Evolutionary conservation across 1,140 invertebrate species (phyloP).

Genomic region (Apis mellifera): DNA sequence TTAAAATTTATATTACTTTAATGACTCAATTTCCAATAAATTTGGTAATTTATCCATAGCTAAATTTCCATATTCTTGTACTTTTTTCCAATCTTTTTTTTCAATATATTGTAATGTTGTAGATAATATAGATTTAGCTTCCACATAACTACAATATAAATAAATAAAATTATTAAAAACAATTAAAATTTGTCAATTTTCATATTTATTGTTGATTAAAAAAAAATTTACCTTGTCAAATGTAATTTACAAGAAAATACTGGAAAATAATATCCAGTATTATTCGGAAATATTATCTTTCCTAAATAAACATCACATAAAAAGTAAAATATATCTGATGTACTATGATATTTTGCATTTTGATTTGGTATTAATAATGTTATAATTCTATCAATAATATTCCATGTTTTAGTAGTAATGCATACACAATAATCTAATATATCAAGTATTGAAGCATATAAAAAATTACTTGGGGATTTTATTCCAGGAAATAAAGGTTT

Average conservation of each 20-base stretch:
- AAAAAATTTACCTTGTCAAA: slow-evolving; percentile 62
- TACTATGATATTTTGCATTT: slow-evolving; percentile 62
- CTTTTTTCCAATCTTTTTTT: slow-evolving; percentile 68
- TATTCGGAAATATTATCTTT: slow-evolving; percentile 63
- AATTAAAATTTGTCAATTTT: neutral
- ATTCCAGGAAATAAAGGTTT: slow-evolving; percentile 67
- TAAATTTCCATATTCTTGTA: slow-evolving; percentile 47
- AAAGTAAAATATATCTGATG: slow-evolving; percentile 66
- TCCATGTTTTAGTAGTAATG: slow-evolving; percentile 57
- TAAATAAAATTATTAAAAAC: slow-evolving; percentile 24
- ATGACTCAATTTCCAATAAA: neutral
- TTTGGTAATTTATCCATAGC: slow-evolving; percentile 48
- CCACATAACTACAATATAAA: slow-evolving; percentile 57
- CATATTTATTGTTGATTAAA: neutral
- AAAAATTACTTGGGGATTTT: slow-evolving; percentile 59
- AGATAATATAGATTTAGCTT: slow-evolving; percentile 54
- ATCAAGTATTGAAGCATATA: slow-evolving; percentile 48
- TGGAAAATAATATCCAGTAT: slow-evolving; percentile 65
- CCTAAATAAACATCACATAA: slow-evolving; percentile 63
- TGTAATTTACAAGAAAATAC: slow-evolving; percentile 70
- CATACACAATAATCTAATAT: slow-evolving; percentile 64
- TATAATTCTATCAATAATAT: slow-evolving; percentile 71
- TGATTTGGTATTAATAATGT: slow-evolving; percentile 70
- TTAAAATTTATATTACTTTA: slow-evolving; percentile 24
- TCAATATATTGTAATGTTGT: slow-evolving; percentile 44